Base-by-base conservation (phyloP, 2,888 invertebrate species). In the Brachylomia viminalis region DNA sequence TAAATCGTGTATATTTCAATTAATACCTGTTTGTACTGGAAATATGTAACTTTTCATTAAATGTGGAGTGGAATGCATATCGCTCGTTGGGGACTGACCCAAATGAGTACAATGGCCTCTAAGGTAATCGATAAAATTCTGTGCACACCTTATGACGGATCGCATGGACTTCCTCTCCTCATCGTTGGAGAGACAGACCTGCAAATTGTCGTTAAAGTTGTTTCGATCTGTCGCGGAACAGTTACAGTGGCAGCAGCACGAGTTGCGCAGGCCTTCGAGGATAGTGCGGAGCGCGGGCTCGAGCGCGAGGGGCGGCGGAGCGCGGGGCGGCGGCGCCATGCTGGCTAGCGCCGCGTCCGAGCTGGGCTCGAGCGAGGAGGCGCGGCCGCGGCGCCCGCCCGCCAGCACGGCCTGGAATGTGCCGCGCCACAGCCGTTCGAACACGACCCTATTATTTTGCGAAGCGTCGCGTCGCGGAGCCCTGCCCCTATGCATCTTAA, bases 341-440 rank as follows among this genome's bases (percentile, higher is more conserved):
- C 91, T 54, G 92, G 91, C 56, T 62, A 89, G 84, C 62, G 67
- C 84, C 84, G 88, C 77, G 65, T 92, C 93, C 45, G 91, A 86
- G 81, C 88, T 91, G 77, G 94, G 94, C 79, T 94, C 95, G 89
- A 92, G 94, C 59, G 95, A 94, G 75, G 93, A 92, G 59, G 96
- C 95, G 92, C 93, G 94, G 94, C 91, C 93, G 93, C n/a, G 93
- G 92, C 81, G 92, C 93, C 73, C 94, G 91, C 45, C 93, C 94
- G 95, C 95, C 33, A 96, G 88, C 80, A 96, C 96, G 74, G 96
- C 95, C 89, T 96, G 96, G 89, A 97, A 97, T 62, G 97, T 97
- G 74, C 98, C 98, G 62, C 97, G 97, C 98, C 98, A 98, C 71
- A 98, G 95, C 33, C 98, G 96, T 89, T 98, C 98, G 92, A 98